phyloP scores from a whole-genome alignment of 2,113 vertebrate genomes.

The Sciurus niger region DNA sequence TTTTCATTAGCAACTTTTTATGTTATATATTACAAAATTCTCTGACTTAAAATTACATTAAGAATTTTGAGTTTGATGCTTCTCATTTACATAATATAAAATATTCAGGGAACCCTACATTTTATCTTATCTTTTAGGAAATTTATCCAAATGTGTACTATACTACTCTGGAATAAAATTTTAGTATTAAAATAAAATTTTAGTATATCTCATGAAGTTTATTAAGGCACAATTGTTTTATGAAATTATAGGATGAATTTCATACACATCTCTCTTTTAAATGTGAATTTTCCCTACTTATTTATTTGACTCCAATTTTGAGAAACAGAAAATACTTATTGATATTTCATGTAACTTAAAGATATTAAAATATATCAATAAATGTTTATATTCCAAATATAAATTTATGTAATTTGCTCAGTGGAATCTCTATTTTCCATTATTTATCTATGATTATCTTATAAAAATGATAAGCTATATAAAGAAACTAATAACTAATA shows the following conservation, averaged over 20 bases:
- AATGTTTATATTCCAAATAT: background rate
- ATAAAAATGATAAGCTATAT: background rate
- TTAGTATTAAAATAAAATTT: constrained; percentile 43
- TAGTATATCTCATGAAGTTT: background rate
- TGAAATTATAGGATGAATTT: background rate
- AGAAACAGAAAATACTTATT: background rate
- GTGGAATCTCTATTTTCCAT: background rate
- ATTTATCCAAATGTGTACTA: background rate
- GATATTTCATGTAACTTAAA: background rate
- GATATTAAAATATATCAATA: constrained; percentile 12
- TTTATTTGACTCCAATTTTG: background rate
- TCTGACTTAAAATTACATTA: background rate
- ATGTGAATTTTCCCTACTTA: background rate
- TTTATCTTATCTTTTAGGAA: background rate
- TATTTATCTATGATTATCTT: background rate
- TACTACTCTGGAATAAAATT: background rate
- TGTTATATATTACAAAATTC: background rate
- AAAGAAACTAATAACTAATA: background rate
- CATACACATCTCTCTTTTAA: background rate
- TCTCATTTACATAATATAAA: background rate
- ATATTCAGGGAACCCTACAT: background rate
- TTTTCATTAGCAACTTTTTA: background rate
- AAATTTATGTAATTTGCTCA: background rate
- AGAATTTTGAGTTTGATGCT: background rate
- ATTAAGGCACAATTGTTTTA: background rate